phyloP scores from a whole-genome alignment of 2,888 invertebrate genomes.

The Melitaea athalia region DNA sequence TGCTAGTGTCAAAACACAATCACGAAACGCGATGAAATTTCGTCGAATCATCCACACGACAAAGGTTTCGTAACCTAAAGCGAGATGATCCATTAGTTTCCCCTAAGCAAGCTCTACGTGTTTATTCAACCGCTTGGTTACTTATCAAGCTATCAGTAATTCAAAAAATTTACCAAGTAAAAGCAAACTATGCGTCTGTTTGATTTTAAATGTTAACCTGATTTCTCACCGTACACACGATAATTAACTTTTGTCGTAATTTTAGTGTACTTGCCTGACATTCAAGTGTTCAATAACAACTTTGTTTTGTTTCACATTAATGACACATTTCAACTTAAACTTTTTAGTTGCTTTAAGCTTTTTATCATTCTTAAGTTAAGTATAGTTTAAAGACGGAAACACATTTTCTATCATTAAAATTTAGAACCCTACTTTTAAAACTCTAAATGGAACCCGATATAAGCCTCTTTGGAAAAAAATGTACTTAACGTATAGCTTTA shows the following conservation, averaged over 20 bases:
- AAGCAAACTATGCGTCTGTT: neutral
- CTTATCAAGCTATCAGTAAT: no score
- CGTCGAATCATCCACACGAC: conserved; percentile 34
- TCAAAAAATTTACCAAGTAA: neutral
- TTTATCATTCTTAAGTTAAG: neutral
- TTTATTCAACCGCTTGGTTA: conserved; percentile 20
- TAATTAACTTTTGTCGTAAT: conserved; percentile 26
- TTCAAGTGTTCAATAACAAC: neutral
- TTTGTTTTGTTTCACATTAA: neutral
- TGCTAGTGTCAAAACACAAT: conserved; percentile 48
- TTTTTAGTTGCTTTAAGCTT: neutral
- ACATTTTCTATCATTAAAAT: neutral
- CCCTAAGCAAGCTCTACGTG: conserved; percentile 24
- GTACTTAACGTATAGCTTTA: neutral
- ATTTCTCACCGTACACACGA: conserved; percentile 18
- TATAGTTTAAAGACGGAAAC: neutral
- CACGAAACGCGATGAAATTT: conserved; percentile 32
- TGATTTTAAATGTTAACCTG: conserved; percentile 13
- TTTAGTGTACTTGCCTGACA: neutral
- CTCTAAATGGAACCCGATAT: neutral
- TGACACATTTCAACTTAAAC: neutral
- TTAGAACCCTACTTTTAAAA: neutral
- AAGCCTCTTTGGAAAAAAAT: neutral
- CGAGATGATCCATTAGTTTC: conserved; percentile 27
- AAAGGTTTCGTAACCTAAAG: conserved; percentile 29